A percentile compares a stretch with the other conserved stretches of the same genome.
Conservation (phyloP, 2,888 invertebrate species). For the Eledone cirrhosa region DNA sequence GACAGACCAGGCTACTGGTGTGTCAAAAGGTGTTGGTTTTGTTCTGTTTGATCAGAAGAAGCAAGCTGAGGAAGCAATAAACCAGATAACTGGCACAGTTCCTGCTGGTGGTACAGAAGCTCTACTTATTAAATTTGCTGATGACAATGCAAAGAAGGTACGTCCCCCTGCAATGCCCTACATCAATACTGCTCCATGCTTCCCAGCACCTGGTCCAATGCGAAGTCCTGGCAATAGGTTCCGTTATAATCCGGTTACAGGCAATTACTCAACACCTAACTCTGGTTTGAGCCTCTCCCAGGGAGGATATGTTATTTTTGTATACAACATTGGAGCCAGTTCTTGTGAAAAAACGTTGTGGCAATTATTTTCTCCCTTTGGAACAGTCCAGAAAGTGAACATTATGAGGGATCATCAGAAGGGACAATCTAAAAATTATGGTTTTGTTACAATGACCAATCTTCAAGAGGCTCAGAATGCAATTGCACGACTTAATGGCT, state of each 20-base stretch:
- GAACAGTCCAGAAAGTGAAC: conserved; percentile 66
- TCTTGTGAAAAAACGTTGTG: conserved; percentile 65
- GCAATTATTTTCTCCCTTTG: conserved; percentile 66
- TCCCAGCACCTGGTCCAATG: conserved; percentile 41
- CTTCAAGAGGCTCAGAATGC: conserved; percentile 65
- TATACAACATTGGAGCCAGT: conserved; percentile 66
- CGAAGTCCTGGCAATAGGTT: conserved; percentile 44
- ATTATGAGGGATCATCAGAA: conserved; percentile 63
- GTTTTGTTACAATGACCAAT: conserved; percentile 67
- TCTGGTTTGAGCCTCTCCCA: conserved; percentile 29
- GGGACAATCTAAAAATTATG: conserved; percentile 65
- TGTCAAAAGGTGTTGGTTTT: conserved; percentile 90
- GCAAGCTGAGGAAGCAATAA: conserved; percentile 90
- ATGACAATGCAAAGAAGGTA: conserved; percentile 74
- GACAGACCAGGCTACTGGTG: conserved; percentile 86
- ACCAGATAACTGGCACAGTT: conserved; percentile 80
- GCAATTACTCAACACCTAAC: conserved; percentile 27
- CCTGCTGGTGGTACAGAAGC: conserved; percentile 86
- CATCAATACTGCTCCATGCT: conserved; percentile 24
- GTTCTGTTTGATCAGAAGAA: conserved; percentile 82
- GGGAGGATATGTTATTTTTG: conserved; percentile 62
- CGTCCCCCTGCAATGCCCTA: conserved; percentile 38
- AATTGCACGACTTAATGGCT: conserved; percentile 65
- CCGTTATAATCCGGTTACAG: conserved; percentile 42
- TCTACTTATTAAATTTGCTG: conserved; percentile 84